Evolutionary conservation across 2,113 vertebrate genomes (phyloP).

Genomic region (Myodes glareolus): DNA sequence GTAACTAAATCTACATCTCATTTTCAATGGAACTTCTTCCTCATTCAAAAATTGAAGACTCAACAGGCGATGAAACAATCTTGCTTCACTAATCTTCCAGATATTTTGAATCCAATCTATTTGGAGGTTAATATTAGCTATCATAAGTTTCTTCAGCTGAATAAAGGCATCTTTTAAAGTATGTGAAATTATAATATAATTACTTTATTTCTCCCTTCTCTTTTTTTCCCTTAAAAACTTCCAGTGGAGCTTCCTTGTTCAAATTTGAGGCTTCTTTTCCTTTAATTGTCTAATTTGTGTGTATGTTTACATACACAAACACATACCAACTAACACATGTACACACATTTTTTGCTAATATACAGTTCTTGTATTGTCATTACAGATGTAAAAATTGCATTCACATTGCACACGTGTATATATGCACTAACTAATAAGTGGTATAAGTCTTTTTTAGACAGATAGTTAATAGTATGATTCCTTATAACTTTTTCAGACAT

Average conservation of each 20-base stretch:
- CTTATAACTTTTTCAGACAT: not conserved
- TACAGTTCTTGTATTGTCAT: not conserved
- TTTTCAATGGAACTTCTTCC: constrained; percentile 58
- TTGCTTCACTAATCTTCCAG: not conserved
- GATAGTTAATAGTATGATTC: not conserved
- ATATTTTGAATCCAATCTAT: not conserved
- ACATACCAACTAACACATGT: no score
- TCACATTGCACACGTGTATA: not conserved
- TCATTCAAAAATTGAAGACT: constrained; percentile 43
- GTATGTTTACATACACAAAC: not conserved
- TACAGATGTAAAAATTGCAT: no score
- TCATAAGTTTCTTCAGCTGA: not conserved
- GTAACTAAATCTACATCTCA: constrained; percentile 53
- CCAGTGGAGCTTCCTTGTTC: not conserved
- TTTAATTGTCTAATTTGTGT: not conserved
- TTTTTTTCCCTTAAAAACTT: not conserved
- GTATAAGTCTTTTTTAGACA: not conserved
- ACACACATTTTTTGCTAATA: not conserved
- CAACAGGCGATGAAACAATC: not conserved
- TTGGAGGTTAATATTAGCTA: not conserved
- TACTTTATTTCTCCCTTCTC: not conserved
- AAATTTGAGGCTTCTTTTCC: not conserved
- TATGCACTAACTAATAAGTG: not conserved
- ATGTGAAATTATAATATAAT: not conserved
- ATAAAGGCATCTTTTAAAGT: not conserved